Base-by-base conservation (phyloP, 2,888 invertebrate genomes). In the Hyppa rectilinea region DNA sequence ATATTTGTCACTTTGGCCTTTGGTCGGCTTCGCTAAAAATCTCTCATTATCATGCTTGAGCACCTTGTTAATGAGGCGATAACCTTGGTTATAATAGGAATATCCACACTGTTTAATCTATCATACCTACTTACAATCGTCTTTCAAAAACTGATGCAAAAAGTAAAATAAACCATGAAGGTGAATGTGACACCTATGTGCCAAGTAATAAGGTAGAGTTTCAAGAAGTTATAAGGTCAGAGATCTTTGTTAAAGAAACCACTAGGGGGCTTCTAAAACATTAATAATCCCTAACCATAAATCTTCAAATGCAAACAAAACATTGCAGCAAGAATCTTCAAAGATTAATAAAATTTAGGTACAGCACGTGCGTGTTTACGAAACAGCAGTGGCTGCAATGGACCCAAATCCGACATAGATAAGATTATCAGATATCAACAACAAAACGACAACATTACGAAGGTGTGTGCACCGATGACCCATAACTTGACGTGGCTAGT, bases 391-490 rank as follows among this genome's bases (percentile, higher is more conserved):
- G 52, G 71, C 29, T 80, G 76, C 77, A 78, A 83, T 82, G 81
- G 77, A 82, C 87, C 83, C 53, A 85, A 78, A 84, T 84, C 79
- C 76, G 40, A 79, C 40, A 74, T 68, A 86, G 87, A 88, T 88
- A 86, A 85, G 80, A 75, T 83, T 75, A 82, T 69, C 63, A 68
- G 69, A 70, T 64, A 52, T 47, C 34, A 61, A 65, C 34, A 61
- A 65, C 56, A 70, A 70, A 72, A 66, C 62, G 58, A 81, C 58
- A 67, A 49, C 29, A 53, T 70, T 69, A 65, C 52, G 60, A 75
- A 75, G 69, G 78, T 84, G 85, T 86, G 83, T 87, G 61, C 78
- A 68, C 71, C 72, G 81, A 78, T 90, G 90, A 89, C 90, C 89
- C 80, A 84, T 84, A 83, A 82, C 74, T 75, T 81, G 78, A 71